Base-by-base conservation (phyloP, 2,113 vertebrate genomes). In the Puffinus mauretanicus region DNA sequence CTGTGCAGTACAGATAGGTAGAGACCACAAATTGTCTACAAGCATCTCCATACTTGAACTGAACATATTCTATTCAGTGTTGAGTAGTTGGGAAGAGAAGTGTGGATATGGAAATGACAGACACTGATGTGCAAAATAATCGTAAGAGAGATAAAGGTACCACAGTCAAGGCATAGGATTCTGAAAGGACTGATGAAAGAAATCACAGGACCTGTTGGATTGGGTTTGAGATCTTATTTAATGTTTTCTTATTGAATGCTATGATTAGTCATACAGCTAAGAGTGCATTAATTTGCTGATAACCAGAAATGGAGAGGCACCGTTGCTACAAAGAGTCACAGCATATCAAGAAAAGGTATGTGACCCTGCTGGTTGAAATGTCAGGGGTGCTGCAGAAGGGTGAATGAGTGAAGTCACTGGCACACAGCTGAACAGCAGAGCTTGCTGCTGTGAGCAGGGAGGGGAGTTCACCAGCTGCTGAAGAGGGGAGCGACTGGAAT, bases 381-480 rank as follows among this genome's bases (percentile, higher is more conserved):
- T 42, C 24, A 13, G 40, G 34, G 14, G 3, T 70, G 24, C 27
- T 54, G 21, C 34, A 18, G 46, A 36, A 54, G n/a, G 58, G 8
- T 51, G 19, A 16, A 30, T 10, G 13, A 18, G 3, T 0, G 0
- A 38, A 85, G 46, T 44, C 2, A 0, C 62, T 32, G 46, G 16
- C 10, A 8, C 16, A 5, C 54, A 69, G 58, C 40, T 49, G 70
- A 76, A 32, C 10, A 80, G 49, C 83, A 70, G 61, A 73, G 51
- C 32, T 65, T 32, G 51, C 75, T 88, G 71, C 55, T 21, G 19
- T 26, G 16, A 64, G 38, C 15, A 1, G 26, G 34, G 24, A 67
- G 42, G 26, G 30, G 26, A 44, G 27, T 2, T 4, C 29, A 34
- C 34, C 77, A 58, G 17, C 34, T 64, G 44, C 52, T 54, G 49